phyloP scores from a whole-genome alignment of 2,888 invertebrate species.

The Pyrocoelia pectoralis region DNA sequence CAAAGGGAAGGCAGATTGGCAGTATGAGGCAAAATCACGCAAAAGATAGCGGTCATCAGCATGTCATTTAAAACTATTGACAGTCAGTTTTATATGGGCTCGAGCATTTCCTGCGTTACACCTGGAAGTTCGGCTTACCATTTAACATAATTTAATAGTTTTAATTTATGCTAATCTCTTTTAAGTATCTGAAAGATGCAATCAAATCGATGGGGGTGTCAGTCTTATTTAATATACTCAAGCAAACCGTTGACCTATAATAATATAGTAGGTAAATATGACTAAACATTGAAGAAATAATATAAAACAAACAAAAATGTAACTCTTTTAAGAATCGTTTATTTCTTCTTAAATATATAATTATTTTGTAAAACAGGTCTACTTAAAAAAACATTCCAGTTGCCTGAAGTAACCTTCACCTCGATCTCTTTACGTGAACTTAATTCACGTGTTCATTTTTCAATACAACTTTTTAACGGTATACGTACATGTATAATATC shows the following conservation, averaged over 20 bases:
- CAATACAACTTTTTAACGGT: slow-evolving; percentile 40
- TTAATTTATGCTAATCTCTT: slow-evolving; percentile 23
- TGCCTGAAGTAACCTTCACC: slow-evolving; percentile 34
- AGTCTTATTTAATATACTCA: slow-evolving; percentile 7
- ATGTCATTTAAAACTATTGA: too few species aligned
- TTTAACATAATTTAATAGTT: slow-evolving; percentile 10
- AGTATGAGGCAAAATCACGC: too few species aligned
- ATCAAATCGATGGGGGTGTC: slow-evolving; percentile 21
- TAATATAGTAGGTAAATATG: neutral
- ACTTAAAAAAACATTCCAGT: slow-evolving; percentile 24
- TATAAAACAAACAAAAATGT: neutral
- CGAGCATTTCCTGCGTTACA: slow-evolving; percentile 8
- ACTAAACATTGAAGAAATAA: neutral
- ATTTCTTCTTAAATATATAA: slow-evolving; percentile 25
- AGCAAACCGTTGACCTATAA: slow-evolving; percentile 4
- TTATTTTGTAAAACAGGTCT: slow-evolving; percentile 30
- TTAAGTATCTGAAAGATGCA: slow-evolving; percentile 15
- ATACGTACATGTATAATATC: slow-evolving; percentile 17
- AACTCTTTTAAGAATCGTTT: slow-evolving; percentile 18
- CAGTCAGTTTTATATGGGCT: too few species aligned
- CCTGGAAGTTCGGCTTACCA: slow-evolving; percentile 8
- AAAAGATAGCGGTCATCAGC: too few species aligned
- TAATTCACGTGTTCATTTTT: slow-evolving; percentile 38
- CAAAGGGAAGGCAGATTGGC: too few species aligned
- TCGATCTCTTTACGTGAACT: slow-evolving; percentile 36